These are phyloP conservation scores for Kryptolebias marmoratus DNA, from an alignment of 2,113 vertebrate species.

Conservation along the genomic window DNA sequence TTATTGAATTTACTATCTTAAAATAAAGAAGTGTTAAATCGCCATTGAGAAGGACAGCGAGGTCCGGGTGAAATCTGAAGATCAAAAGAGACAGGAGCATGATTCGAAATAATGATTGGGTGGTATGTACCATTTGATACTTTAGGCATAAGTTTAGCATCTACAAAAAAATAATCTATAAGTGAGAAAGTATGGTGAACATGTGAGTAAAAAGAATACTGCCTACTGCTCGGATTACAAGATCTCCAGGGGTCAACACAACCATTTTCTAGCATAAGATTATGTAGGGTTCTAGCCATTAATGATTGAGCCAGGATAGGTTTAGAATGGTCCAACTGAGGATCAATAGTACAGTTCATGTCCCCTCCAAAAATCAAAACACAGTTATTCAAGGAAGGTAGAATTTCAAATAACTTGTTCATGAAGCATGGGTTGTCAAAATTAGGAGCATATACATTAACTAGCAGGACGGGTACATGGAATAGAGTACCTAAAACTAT, in stretches of 20 bases:
- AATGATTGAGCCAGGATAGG: not conserved
- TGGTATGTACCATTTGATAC: not conserved
- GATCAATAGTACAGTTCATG: not conserved
- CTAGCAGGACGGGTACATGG: too few species aligned
- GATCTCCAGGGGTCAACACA: not conserved
- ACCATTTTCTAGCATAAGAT: not conserved
- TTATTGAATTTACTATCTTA: not conserved
- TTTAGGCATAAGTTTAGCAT: not conserved
- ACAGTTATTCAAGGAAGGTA: not conserved
- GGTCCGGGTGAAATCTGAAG: not conserved
- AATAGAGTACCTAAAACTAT: too few species aligned
- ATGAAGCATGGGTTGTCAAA: not conserved
- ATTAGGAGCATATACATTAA: not conserved
- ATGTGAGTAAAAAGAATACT: not conserved
- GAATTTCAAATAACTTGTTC: not conserved
- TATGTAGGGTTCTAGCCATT: not conserved
- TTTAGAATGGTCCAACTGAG: not conserved
- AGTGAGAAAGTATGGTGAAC: not conserved
- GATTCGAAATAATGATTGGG: not conserved
- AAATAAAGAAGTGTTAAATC: not conserved
- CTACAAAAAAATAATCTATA: not conserved
- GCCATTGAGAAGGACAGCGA: not conserved
- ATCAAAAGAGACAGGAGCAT: not conserved
- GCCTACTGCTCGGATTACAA: not conserved
- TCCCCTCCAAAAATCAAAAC: not conserved